Evolutionary conservation across 2,797 vertebrate genomes (phyloP), one percentile per base, ranked within the genome.

Genomic region (Schizothorax lantsangensis): DNA sequence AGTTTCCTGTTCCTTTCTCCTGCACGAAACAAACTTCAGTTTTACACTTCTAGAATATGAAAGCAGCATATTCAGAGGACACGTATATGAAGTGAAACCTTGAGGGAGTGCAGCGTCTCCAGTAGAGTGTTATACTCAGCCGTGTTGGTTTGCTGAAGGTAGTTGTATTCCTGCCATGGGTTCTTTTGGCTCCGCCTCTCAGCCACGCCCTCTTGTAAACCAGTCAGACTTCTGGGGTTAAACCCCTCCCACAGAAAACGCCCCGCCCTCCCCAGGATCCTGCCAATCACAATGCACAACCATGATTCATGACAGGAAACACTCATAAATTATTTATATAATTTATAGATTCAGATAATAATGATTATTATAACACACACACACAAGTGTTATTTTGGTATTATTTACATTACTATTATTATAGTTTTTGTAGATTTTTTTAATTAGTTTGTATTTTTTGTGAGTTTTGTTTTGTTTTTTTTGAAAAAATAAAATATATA

Each of bases 81-180:
- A n/a, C 1, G 4, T 0, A n/a, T 47, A 19, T 14, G 38, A 77
- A 40, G 43, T 33, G 26, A 40, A 93, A 99, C 98, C 97, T 99
- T 99, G 15, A 99, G 93, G 2, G 96, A 97, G 92, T 97, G 98
- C n/a, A 99, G 97, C 0, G 96, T 96, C 90, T 99, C 98, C 97
- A 99, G 96, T 14, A 99, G 95, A 91, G 94, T 96, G 91, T 95
- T 96, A 75, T 97, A 97, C 85, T 98, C 97, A 0, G 93, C 96
- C 0, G 95, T 94, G 90, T 95, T 96, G 73, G 96, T 97, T 90
- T 96, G 97, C 94, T 97, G 95, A 21, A 99, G 96, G 87, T 98
- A 99, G 93, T 98, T 99, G 92, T 98, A 97, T 15, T 99, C 98
- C 92, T 98, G 98, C 98, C 98, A 99, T 5, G 97, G 98, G 91